Evolutionary conservation across 2,113 vertebrate genomes (phyloP).

Genomic region (Melozone crissalis): DNA sequence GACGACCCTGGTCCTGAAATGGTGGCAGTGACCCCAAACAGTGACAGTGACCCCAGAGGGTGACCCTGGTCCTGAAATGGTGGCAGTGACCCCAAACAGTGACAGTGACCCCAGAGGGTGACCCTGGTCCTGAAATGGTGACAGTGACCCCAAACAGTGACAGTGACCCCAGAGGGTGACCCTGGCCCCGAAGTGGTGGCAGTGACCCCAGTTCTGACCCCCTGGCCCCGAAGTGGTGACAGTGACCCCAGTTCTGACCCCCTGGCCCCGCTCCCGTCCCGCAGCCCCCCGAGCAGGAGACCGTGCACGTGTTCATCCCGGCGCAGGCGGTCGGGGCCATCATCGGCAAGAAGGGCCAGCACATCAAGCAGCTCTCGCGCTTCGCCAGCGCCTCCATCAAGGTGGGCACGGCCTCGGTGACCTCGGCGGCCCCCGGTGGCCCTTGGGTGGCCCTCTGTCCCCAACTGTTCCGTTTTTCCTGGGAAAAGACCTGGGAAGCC

Average conservation of each 20-base stretch:
- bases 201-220: neutral
- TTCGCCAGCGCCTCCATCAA: conserved; percentile 96
- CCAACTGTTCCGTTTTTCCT: accelerated
- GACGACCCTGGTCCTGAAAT: neutral
- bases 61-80: too few relatives aligned
- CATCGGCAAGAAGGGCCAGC: conserved; percentile 96
- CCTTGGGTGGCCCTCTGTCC: neutral
- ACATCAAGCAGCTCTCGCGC: conserved; percentile 95
- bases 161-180: too few relatives aligned
- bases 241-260: too few relatives aligned
- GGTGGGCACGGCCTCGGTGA: conserved; percentile 60
- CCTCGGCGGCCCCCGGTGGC: neutral
- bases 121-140: neutral
- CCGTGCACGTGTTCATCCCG: conserved; percentile 93
- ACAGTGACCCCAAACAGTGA: accelerated
- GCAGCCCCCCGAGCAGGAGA: conserved; percentile 90
- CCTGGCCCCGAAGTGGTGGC: neutral
- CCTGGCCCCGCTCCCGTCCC: accelerated
- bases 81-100: too few relatives aligned
- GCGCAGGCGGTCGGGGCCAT: conserved; percentile 94
- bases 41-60: neutral
- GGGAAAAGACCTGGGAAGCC: neutral
- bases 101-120: neutral
- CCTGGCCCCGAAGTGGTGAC: too few relatives aligned
- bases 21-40: neutral